These are phyloP conservation scores for Incurvaria masculella DNA, from an alignment of 2,888 invertebrate species.

Conservation along the genomic window DNA sequence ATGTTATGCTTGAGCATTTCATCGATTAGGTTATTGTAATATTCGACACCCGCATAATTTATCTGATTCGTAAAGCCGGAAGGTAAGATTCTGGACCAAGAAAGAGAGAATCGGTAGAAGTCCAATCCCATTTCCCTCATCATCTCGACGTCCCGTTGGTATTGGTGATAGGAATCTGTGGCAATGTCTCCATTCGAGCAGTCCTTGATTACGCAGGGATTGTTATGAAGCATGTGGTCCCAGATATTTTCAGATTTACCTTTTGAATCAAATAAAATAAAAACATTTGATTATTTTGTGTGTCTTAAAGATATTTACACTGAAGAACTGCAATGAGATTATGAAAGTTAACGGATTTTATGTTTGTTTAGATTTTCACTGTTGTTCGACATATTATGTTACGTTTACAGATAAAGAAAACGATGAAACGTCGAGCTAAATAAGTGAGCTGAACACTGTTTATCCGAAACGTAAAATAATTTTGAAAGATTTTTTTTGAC, in stretches of 20 bases:
- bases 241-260: conserved; percentile 60
- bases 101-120: conserved; percentile 58
- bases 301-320: too few species aligned
- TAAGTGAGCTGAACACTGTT: too few species aligned
- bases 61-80: conserved; percentile 47
- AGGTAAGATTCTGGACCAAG: conserved; percentile 66
- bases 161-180: conserved; percentile 63
- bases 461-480: too few species aligned
- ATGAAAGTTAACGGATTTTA: too few species aligned
- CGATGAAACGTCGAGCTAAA: too few species aligned
- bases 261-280: too few species aligned
- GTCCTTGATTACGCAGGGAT: conserved; percentile 45
- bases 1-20: conserved; percentile 53
- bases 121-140: conserved; percentile 41
- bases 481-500: too few species aligned
- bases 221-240: conserved; percentile 56
- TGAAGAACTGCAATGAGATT: too few species aligned
- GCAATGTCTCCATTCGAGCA: conserved; percentile 60
- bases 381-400: too few species aligned
- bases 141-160: conserved; percentile 48
- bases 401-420: too few species aligned
- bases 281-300: too few species aligned
- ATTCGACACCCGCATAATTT: conserved; percentile 57
- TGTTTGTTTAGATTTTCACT: too few species aligned
- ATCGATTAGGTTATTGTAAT: conserved; percentile 63